phyloP scores from a whole-genome alignment of 2,113 vertebrate species.

The Puffinus mauretanicus region DNA sequence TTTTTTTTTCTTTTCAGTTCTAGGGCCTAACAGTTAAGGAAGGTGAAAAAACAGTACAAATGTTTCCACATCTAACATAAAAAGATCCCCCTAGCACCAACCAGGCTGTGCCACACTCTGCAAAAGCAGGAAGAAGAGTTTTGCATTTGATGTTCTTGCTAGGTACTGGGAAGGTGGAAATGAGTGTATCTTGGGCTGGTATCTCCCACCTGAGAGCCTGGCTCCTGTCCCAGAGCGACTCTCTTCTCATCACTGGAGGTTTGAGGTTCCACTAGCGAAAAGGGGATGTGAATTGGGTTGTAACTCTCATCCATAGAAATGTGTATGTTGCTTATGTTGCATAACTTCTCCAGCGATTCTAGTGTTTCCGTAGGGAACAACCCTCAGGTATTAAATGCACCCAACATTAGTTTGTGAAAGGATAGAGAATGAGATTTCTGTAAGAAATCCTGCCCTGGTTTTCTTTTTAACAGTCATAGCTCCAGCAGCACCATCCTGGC shows the following conservation, averaged over 20 bases:
- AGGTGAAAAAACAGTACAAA: background rate
- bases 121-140: background rate
- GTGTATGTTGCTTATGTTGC: background rate
- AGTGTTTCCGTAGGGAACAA: background rate
- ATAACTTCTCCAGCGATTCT: background rate
- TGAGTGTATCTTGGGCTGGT: background rate
- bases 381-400: background rate
- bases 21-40: slow-evolving; percentile 14
- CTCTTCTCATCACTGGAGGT: background rate
- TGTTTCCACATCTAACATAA: slow-evolving; percentile 15
- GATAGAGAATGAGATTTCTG: background rate
- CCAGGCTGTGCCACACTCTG: background rate
- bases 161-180: background rate
- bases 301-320: background rate
- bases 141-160: background rate
- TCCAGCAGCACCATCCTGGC: background rate
- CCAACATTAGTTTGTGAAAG: background rate
- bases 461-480: background rate
- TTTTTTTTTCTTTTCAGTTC: background rate
- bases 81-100: background rate
- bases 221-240: background rate
- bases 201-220: background rate
- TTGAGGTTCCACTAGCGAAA: background rate
- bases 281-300: background rate
- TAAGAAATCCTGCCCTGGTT: background rate